Evolutionary conservation across 2,113 vertebrate genomes (phyloP), one percentile per base, ranked within the genome.

Genomic region (Ursus arctos): DNA sequence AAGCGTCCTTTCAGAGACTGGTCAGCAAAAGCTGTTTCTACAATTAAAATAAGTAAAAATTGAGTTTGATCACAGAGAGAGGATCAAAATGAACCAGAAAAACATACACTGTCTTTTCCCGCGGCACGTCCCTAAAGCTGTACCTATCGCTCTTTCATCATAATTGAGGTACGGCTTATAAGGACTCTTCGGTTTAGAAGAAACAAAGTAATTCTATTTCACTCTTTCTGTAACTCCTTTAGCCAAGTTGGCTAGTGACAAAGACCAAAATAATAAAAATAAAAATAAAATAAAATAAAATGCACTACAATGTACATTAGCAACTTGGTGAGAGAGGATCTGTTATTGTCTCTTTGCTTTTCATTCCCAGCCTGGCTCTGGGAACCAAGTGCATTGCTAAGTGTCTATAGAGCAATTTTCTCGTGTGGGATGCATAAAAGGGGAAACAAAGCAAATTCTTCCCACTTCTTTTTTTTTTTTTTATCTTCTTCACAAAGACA

Each of bases 201-300:
- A 49, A 67, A 36, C 0, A 84, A 97, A 95, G 96, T 95, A 97
- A 98, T 96, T 97, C 69, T 49, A 87, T 84, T 93, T 82, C 92
- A 85, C 57, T 93, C 82, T 98, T 98, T 98, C 96, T 96, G 96
- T 86, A 12, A 90, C 53, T 83, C 84, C n/a, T 79, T 72, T 77
- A 2, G 94, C 96, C 95, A 97, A 96, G 40, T 76, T 98, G 96
- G 97, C 97, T 92, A 91, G 86, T 81, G 95, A 95, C 43, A 94
- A 74, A 98, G 77, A 81, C 85, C 77, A 95, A 88, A n/a, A 6
- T 13, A 86, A 96, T 53, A 43, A 47, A 18, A 19, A 82, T 4
- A 71, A 21, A 11, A 61, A 61, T 4, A 5, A 40, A 53, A 49
- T 11, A 15, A 82, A 97, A 83, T 96, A 92, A 92, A 90, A 76